Conservation (phyloP, 2,888 invertebrate genomes). For the Trypoxylon attenuatum region DNA sequence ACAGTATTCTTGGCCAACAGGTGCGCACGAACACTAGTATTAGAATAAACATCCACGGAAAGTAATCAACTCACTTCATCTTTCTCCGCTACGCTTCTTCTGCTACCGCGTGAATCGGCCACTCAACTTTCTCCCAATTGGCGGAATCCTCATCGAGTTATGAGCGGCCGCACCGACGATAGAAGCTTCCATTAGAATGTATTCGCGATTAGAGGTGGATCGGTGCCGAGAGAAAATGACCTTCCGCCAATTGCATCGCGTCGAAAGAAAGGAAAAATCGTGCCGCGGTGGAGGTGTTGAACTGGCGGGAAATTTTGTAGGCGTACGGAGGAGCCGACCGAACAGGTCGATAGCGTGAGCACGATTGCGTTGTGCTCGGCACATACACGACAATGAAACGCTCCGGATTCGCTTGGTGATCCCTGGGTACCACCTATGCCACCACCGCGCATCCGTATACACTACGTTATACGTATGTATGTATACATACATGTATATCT, state of each 20-base stretch:
- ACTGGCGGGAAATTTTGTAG: conserved; percentile 26
- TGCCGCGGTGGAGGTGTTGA: background rate
- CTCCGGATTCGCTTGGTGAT: conserved; percentile 58
- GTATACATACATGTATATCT: background rate
- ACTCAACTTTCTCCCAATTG: background rate
- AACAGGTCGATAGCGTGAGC: conserved; percentile 38
- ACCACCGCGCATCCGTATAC: conserved; percentile 24
- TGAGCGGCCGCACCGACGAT: background rate
- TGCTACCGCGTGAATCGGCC: background rate
- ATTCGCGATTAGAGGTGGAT: too few species aligned
- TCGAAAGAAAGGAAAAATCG: background rate
- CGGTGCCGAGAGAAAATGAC: too few species aligned
- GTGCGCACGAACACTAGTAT: too few species aligned
- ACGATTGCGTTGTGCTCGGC: conserved; percentile 45
- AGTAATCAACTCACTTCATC: background rate
- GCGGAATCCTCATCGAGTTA: background rate
- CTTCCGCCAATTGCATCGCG: background rate
- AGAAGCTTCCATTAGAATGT: too few species aligned
- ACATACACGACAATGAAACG: conserved; percentile 54
- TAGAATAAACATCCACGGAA: background rate
- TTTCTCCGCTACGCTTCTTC: background rate
- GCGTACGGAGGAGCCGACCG: conserved; percentile 2
- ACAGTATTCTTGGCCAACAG: background rate
- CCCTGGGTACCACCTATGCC: conserved; percentile 47
- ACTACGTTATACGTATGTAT: conserved; percentile 1